Evolutionary conservation across 2,113 vertebrate genomes (phyloP), one percentile per base, ranked within the genome.

Genomic region (Cervus canadensis): DNA sequence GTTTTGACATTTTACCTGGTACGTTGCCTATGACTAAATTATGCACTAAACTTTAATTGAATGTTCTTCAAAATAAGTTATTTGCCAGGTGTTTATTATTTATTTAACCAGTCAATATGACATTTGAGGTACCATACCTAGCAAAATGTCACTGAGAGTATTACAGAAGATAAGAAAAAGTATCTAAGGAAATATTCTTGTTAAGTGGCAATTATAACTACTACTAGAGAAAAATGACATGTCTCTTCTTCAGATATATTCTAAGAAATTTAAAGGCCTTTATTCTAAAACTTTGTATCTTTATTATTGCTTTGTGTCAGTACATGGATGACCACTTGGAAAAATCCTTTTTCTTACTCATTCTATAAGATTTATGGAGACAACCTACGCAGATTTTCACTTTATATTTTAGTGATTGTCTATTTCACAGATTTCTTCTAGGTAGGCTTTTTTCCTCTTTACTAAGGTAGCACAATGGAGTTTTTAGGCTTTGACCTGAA

Each of bases 281-380:
- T 87, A 87, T 90, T 97, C 79, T 90, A 76, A 96, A 94, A 95
- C 40, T 90, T 45, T 28, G 52, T 48, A 90, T 96, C 87, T 95
- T 95, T 96, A 45, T 90, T 28, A 78, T 50, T 85, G 23, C 85
- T 90, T 74, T 96, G n/a, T 92, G n/a, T 85, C 48, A 28, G 36
- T 57, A 33, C 48, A 25, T n/a, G n/a, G 40, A 81, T 81, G 60
- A 74, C 84, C 79, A 81, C 43, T 93, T 52, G 36, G 95, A 86
- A 93, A 93, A 88, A 64, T 4, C 25, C 30, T 95, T 89, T 52
- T 83, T 83, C 28, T 67, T 87, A 76, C 23, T 92, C 56, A 79
- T 87, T 95, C 89, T 94, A 19, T n/a, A 93, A 56, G 94, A 95
- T 33, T 71, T 54, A 33, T 13, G 30, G 60, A 93, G 85, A 78